These are phyloP conservation scores for Myotis lucifugus DNA, from an alignment of 2,113 vertebrate species.

Conservation along the genomic window DNA sequence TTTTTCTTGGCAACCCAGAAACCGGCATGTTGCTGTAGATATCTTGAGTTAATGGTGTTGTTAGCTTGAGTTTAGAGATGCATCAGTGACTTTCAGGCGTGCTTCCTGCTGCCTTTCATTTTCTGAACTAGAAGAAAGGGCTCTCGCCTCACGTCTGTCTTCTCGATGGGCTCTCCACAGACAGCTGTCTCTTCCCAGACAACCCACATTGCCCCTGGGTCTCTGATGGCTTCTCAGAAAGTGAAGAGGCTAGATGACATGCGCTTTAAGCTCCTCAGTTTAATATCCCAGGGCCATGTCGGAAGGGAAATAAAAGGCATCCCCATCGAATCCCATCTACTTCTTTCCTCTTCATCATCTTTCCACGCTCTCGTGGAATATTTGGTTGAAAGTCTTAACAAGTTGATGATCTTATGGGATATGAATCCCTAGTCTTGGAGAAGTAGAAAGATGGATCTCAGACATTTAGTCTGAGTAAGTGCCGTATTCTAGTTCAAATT, in stretches of 20 bases:
- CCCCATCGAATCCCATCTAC: not conserved
- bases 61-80: not conserved
- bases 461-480: not conserved
- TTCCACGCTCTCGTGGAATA: not conserved
- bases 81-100: not conserved
- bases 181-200: not conserved
- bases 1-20: not conserved
- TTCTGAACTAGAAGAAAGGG: not conserved
- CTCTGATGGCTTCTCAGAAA: not conserved
- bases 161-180: not conserved
- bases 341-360: not conserved
- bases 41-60: not conserved
- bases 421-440: not conserved
- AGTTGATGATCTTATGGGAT: not conserved
- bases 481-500: not conserved
- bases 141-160: not conserved
- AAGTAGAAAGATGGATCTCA: not conserved
- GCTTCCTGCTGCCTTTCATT: not conserved
- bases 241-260: not conserved
- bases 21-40: not conserved
- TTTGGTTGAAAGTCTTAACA: not conserved
- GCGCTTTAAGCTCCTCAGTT: not conserved
- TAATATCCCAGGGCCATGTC: fast-evolving
- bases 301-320: not conserved
- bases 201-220: not conserved